Evolutionary conservation across 2,888 invertebrate genomes (phyloP).

Genomic region (Parelbella ahira): DNA sequence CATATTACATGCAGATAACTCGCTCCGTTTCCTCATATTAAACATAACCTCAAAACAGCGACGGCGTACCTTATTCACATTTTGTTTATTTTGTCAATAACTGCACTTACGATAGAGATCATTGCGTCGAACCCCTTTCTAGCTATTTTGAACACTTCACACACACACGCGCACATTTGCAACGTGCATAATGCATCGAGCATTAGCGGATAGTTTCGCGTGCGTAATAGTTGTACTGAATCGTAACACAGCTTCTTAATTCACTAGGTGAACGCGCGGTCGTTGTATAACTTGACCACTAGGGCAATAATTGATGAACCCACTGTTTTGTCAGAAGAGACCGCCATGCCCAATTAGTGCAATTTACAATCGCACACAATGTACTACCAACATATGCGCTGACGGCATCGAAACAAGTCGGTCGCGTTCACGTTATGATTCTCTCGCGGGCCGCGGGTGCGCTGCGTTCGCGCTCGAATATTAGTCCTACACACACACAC

Average conservation of each 20-base stretch:
- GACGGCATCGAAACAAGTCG: slow-evolving; percentile 70
- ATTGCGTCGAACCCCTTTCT: slow-evolving; percentile 64
- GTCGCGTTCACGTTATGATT: slow-evolving; percentile 74
- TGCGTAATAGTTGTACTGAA: slow-evolving; percentile 47
- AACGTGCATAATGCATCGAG: slow-evolving; percentile 48
- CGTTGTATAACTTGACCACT: slow-evolving; percentile 57
- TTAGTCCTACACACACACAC: slow-evolving; percentile 49
- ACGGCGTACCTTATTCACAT: slow-evolving; percentile 29
- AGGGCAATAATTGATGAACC: slow-evolving; percentile 58
- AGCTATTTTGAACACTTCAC: slow-evolving; percentile 75
- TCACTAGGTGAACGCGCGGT: slow-evolving; percentile 54
- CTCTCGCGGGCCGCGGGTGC: slow-evolving; percentile 58
- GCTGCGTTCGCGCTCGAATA: slow-evolving; percentile 70
- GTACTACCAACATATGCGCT: slow-evolving; percentile 57
- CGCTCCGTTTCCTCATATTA: slow-evolving; percentile 27
- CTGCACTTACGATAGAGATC: slow-evolving; percentile 65
- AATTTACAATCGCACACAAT: slow-evolving; percentile 72
- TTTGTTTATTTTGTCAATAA: slow-evolving; percentile 36
- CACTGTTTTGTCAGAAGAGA: slow-evolving; percentile 65
- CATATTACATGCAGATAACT: slow-evolving; percentile 22
- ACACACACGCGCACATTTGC: slow-evolving; percentile 55
- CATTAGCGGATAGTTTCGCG: slow-evolving; percentile 54
- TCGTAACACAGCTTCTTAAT: slow-evolving; percentile 48
- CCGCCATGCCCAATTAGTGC: slow-evolving; percentile 76
- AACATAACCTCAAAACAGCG: slow-evolving; percentile 73